Percentiles rank a stretch among this genome's conserved stretches.
Evolutionary conservation across 2,113 vertebrate species (phyloP).

Genomic region (Gymnogyps californianus): DNA sequence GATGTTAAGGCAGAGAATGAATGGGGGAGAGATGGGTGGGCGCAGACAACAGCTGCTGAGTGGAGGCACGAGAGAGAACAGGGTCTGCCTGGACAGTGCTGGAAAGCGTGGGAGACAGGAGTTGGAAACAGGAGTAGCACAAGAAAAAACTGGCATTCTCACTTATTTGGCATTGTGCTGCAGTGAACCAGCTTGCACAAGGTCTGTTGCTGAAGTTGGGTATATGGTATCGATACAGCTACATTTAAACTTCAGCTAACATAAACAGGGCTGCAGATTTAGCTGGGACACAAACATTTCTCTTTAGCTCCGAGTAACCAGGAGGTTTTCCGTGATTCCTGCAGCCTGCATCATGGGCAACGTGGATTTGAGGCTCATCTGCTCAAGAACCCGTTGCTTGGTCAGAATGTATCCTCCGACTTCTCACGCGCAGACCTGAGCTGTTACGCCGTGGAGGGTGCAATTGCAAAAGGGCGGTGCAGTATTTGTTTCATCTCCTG

Average conservation of each 20-base stretch:
- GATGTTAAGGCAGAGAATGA: neutral
- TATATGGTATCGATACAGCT: neutral
- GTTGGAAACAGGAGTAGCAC: neutral
- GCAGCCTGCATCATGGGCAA: neutral
- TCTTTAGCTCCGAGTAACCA: neutral
- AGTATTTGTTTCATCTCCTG: neutral
- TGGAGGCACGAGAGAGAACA: neutral
- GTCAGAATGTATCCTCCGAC: neutral
- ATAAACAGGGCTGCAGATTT: neutral
- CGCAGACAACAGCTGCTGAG: neutral
- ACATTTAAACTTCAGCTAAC: neutral
- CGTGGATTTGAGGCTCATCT: neutral
- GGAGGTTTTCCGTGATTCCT: neutral
- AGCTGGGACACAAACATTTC: neutral
- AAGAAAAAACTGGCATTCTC: neutral
- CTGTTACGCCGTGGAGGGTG: fast-evolving
- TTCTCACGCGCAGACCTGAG: fast-evolving
- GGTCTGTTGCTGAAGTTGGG: neutral
- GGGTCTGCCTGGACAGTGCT: neutral
- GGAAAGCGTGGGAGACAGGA: neutral
- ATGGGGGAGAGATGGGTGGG: neutral
- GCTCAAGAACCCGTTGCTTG: neutral
- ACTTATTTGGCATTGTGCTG: neutral
- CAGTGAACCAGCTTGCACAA: neutral
- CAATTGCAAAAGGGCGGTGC: fast-evolving